Conservation (phyloP, 2,113 vertebrate genomes). For the Empidonax alnorum region DNA sequence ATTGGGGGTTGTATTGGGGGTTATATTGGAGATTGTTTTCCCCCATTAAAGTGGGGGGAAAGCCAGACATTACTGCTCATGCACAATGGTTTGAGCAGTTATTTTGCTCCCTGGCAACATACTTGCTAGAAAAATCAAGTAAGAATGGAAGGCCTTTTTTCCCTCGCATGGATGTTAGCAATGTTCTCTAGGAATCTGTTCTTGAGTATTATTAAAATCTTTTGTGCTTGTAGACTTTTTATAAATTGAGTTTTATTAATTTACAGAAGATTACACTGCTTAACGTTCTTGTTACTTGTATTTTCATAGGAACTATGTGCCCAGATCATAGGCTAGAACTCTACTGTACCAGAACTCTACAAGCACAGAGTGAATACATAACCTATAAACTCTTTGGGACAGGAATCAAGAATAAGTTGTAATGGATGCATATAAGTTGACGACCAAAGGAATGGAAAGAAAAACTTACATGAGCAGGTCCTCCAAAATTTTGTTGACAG, state of each 20-base stretch:
- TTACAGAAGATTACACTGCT: background rate
- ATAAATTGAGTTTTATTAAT: background rate
- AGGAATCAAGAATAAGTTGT: background rate
- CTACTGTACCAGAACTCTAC: background rate
- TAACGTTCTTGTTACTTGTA: background rate
- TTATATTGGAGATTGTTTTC: too few species aligned
- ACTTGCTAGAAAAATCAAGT: background rate
- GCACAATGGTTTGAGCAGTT: background rate
- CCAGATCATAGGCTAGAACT: background rate
- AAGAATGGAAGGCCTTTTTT: background rate
- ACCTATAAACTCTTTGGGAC: background rate
- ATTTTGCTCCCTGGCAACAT: background rate
- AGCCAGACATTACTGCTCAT: background rate
- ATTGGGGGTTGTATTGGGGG: too few species aligned
- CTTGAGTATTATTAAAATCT: background rate
- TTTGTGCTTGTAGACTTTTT: background rate
- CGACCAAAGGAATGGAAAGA: background rate
- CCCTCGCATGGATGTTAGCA: accelerated
- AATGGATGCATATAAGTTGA: background rate
- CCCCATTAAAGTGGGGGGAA: background rate
- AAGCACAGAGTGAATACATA: background rate
- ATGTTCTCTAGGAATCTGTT: background rate
- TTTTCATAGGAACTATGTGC: background rate
- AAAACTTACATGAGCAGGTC: background rate
- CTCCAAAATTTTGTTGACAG: background rate